These are phyloP conservation scores for Salmo trutta DNA, from an alignment of 2,797 vertebrate species.

Conservation along the genomic window DNA sequence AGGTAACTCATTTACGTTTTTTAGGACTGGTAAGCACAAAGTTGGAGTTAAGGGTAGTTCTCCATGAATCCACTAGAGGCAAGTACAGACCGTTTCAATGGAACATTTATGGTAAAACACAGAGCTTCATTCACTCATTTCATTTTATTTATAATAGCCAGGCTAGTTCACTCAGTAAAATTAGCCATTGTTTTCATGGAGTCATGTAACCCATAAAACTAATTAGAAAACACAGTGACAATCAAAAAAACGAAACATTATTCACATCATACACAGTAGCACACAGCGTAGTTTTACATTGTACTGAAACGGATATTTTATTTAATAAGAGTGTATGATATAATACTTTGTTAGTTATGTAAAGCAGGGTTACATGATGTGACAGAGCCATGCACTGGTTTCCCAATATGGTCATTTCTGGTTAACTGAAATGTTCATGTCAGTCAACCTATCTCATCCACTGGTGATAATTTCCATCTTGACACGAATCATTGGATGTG, in stretches of 20 bases:
- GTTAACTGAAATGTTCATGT: slow-evolving; percentile 31
- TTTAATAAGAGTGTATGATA: not conserved
- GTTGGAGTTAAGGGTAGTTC: not conserved
- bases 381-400: slow-evolving; percentile 37
- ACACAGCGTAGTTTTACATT: not conserved
- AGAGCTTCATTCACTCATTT: not conserved
- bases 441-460: slow-evolving; percentile 22
- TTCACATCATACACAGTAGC: no score
- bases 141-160: no score
- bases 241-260: no score
- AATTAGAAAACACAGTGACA: no score
- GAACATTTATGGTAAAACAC: not conserved
- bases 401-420: slow-evolving; percentile 20
- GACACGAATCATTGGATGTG: slow-evolving; percentile 19
- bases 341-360: not conserved
- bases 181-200: no score
- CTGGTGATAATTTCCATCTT: slow-evolving; percentile 11
- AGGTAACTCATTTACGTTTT: no score
- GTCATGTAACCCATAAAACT: no score
- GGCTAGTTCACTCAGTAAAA: no score
- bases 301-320: not conserved
- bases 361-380: slow-evolving; percentile 11
- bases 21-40: not conserved
- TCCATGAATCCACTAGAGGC: not conserved
- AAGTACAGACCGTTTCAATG: not conserved